Percentiles rank a stretch among this genome's conserved stretches.
These are phyloP conservation scores for Rapana venosa DNA, from an alignment of 2,888 invertebrate species.

Conservation along the genomic window DNA sequence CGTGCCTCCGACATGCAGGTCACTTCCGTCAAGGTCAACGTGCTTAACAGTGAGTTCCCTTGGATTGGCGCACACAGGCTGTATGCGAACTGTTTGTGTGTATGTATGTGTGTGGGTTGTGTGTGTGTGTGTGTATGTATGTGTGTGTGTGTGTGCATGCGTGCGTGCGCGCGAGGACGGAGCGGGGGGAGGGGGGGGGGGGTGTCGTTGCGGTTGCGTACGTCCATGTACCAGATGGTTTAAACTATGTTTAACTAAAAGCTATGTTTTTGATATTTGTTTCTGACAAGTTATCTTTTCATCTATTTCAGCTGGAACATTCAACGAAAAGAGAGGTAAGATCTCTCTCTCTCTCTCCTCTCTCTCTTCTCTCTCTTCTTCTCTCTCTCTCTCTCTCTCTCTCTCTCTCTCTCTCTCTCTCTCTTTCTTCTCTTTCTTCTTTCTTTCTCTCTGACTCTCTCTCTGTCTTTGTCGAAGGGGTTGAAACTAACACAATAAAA, in stretches of 20 bases:
- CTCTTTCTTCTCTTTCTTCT: neutral
- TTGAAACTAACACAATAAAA: too few relatives aligned
- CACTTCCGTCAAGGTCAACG: constrained; percentile 63
- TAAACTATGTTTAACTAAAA: neutral
- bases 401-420: neutral
- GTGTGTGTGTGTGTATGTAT: constrained; percentile 22
- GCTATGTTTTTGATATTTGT: neutral
- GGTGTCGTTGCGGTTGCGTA: neutral
- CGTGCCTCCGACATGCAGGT: constrained; percentile 64
- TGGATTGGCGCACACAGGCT: neutral
- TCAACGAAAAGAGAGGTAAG: constrained; percentile 26
- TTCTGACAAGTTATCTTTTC: neutral
- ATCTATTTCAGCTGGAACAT: constrained; percentile 7
- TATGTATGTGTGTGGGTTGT: constrained; percentile 12
- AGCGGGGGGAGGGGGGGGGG: neutral
- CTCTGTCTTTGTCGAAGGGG: neutral
- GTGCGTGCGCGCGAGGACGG: neutral
- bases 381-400: neutral
- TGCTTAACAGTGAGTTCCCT: constrained; percentile 66
- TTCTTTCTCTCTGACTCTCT: neutral
- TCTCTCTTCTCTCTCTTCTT: neutral
- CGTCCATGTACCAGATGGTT: neutral
- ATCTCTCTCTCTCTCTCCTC: neutral
- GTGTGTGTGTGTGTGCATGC: neutral
- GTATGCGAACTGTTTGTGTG: neutral